Evolutionary conservation across 2,797 vertebrate genomes (phyloP), one percentile per base, ranked within the genome.

Genomic region (Neosalanx taihuensis): DNA sequence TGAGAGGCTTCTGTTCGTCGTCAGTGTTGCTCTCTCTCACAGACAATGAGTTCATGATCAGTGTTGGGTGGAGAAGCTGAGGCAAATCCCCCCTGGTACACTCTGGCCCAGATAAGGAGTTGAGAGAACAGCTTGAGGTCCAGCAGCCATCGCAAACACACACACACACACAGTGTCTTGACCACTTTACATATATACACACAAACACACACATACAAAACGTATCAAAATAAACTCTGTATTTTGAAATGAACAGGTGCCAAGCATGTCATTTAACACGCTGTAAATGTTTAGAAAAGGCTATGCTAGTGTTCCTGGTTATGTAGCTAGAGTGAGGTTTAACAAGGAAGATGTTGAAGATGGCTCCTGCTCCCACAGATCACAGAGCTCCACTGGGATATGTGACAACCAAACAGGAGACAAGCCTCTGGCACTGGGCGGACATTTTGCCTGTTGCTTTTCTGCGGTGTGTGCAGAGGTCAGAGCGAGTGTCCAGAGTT

Each of bases 81-180:
- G 51, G 51, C 66, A 68, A 68, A 68, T 68, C 65, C 49, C 65
- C n/a, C 46, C 30, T 6, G 56, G 66, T 5, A 68, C 66, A 57
- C 66, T 68, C 66, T 68, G 66, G 29, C 66, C 66, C 51, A 68
- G 66, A 68, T 68, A 65, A 65, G 64, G 37, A 46, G 64, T 20
- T 63, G 64, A 64, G 64, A 60, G 71, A 59, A 69, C 13, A 61
- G 59, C 46, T 69, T 10, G 53, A 71, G 68, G 72, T 65, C 74
- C 61, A 20, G 20, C 68, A 35, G 31, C 31, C 33, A 58, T 23
- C 30, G 29, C 13, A 18, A 18, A 64, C 31, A 73, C 18, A 46
- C 35, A 31, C 10, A 58, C 3, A 30, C 31, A 30, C 57, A 49
- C 23, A 59, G 35, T 35, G 6, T 35, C 35, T 46, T 37, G 20